Percentiles rank a stretch among this genome's conserved stretches.
phyloP scores from a whole-genome alignment of 1,140 invertebrate genomes.

The Drosophila subobscura region DNA sequence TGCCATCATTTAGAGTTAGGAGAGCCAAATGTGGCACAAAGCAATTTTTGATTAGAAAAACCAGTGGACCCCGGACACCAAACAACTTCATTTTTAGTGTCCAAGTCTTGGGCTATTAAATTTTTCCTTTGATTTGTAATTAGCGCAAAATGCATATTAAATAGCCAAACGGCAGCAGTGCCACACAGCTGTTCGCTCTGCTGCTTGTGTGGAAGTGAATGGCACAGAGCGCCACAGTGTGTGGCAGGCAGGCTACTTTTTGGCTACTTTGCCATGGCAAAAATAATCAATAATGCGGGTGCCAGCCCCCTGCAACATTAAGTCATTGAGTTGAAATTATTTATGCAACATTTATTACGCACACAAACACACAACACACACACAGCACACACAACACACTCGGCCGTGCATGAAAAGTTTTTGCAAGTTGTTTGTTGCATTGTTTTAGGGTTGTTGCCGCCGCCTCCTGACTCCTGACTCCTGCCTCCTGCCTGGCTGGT shows the following conservation, averaged over 20 bases:
- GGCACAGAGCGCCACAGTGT: not conserved
- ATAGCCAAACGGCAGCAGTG: constrained; percentile 39
- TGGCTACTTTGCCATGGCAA: constrained; percentile 41
- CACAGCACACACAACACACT: constrained; percentile 5
- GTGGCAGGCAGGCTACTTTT: constrained; percentile 35
- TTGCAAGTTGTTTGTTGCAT: constrained; percentile 48
- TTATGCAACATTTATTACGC: constrained; percentile 80
- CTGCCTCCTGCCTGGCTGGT: constrained; percentile 9
- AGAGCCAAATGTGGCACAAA: constrained; percentile 78
- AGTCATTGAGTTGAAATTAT: constrained; percentile 79
- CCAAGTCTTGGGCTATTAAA: constrained; percentile 66
- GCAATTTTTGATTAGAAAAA: constrained; percentile 79
- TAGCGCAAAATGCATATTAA: constrained; percentile 77
- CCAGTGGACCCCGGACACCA: constrained; percentile 41
- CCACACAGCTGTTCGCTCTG: not conserved
- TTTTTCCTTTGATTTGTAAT: constrained; percentile 76
- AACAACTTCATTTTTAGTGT: constrained; percentile 57
- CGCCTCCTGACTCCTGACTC: not conserved
- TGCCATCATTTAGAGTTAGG: constrained; percentile 68
- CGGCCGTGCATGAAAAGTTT: constrained; percentile 57
- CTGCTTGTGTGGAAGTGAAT: constrained; percentile 31
- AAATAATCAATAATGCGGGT: constrained; percentile 71
- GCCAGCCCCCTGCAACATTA: constrained; percentile 52
- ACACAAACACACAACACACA: constrained; percentile 43
- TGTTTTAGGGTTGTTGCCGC: constrained; percentile 72